Conservation (phyloP, 2,113 vertebrate genomes). For the Amblyopsis rosae region DNA sequence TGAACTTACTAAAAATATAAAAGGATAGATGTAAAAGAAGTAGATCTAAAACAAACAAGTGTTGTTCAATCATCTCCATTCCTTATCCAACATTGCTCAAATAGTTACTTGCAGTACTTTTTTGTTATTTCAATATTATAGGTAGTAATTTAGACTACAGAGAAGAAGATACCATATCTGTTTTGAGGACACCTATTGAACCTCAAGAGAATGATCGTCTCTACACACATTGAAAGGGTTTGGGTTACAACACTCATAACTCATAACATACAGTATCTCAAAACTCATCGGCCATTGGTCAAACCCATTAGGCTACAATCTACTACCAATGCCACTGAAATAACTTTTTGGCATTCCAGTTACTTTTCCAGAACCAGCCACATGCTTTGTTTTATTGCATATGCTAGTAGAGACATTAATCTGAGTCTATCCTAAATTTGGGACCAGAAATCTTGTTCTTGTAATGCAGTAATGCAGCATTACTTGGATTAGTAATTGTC, state of each 20-base stretch:
- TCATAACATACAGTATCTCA: too few species aligned
- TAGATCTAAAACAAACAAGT: constrained; percentile 25
- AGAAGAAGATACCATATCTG: constrained; percentile 35
- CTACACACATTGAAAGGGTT: constrained; percentile 50
- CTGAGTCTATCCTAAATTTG: too few species aligned
- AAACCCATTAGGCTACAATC: constrained; percentile 12
- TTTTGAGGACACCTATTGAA: constrained; percentile 32
- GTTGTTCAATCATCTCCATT: constrained; percentile 8
- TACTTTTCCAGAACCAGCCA: constrained; percentile 7
- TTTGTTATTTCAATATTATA: constrained; percentile 6
- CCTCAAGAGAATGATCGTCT: constrained; percentile 48
- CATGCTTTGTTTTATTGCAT: neutral
- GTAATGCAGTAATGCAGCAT: too few species aligned
- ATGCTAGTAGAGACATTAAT: too few species aligned
- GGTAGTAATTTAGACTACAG: constrained; percentile 41
- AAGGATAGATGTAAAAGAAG: too few species aligned
- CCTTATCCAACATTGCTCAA: neutral
- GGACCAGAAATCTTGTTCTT: too few species aligned
- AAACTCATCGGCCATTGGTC: neutral
- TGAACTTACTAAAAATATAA: too few species aligned
- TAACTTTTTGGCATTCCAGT: constrained; percentile 6
- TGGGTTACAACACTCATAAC: constrained; percentile 19
- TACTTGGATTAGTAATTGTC: too few species aligned
- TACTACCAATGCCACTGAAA: constrained; percentile 3
- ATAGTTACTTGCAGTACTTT: neutral